Base-by-base conservation (phyloP, 2,888 invertebrate species). In the Camponotus fellah region DNA sequence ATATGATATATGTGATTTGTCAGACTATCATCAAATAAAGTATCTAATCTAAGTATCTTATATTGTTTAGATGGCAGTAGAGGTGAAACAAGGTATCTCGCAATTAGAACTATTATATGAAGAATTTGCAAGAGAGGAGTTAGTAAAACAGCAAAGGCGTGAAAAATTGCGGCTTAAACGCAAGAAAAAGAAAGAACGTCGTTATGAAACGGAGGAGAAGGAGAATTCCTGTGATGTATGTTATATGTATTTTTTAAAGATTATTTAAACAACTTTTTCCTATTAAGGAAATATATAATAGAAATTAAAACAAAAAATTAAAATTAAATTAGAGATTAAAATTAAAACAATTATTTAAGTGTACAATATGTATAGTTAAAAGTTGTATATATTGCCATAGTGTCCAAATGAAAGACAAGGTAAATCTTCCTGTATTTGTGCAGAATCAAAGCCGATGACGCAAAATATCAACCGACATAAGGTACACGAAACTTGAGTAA, bases 91-190 rank as follows among this genome's bases (percentile, higher is more conserved):
- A 92, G 98, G 98, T 40, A 97, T 98, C 37, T 97, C 98, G 64
- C 98, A 98, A 93, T 95, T 99, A 86, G 98, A 99, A 95, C 95
- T 98, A 87, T 95, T 98, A 46, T 99, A 98, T 92, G 97, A 98
- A 90, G 98, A 99, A 95, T 96, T 99, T 86, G 97, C 97, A 71
- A 97, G 98, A 91, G 98, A 98, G 91, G 98, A 99, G 95, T 96
- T 97, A 86, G 97, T 97, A 9, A 97, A 98, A 93, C 97, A 98
- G 92, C 97, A 98, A 91, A 96, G 97, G 91, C 97, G 97, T 92
- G 98, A 99, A 95, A 97, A 97, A 94, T 98, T 98, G 95, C 97
- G 98, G 95, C 96, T 98, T 74, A 97, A 97, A 92, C 95, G 96
- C 86, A 95, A 95, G 92, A 97, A 97, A 97, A 97, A 97, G 96